Evolutionary conservation across 1,140 invertebrate genomes (phyloP), one percentile per base, ranked within the genome.

Genomic region (Drosophila lini): DNA sequence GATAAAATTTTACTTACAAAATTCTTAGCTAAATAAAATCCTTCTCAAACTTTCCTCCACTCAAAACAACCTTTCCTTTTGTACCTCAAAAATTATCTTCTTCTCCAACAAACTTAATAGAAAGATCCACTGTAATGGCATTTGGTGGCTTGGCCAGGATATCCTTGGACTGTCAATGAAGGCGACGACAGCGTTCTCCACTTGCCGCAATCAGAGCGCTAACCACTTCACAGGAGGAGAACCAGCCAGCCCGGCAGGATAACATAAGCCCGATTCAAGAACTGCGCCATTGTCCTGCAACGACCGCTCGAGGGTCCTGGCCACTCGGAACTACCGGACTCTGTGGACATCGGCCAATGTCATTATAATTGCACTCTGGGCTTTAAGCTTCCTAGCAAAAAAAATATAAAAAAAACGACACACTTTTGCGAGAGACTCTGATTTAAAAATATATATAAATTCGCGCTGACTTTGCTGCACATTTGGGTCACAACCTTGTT

Each of bases 91-190:
- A 10, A n/a, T 22, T 13, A 53, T 36, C 7, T 15, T 38, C 19
- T 38, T 15, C n/a, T 9, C 8, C 3, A 15, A n/a, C 5, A 25
- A 55, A 55, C 34, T 8, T 2, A 38, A 53, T 15, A 25, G 19
- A 31, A 42, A 31, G 25, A n/a, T 31, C 32, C 15, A 48, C 58
- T 74, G 70, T 67, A 42, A 74, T 56, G 38, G 38, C 59, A 74
- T 64, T 74, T 74, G 56, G 22, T 58, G 22, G 62, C 28, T n/a
- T 25, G 34, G 11, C 34, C 50, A 40, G 28, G 25, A 64, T 47
- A 62, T 73, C 59, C 82, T 80, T 88, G 83, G 85, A 81, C 67
- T 79, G 67, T 73, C 42, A 69, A 69, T 81, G 56, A 78, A 62
- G 58, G 63, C 80, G 47, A 50, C 70, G 69, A 75, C 80, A 82